Evolutionary conservation across 1,140 invertebrate genomes (phyloP), one percentile per base, ranked within the genome.

Genomic region (Drosophila persimilis): DNA sequence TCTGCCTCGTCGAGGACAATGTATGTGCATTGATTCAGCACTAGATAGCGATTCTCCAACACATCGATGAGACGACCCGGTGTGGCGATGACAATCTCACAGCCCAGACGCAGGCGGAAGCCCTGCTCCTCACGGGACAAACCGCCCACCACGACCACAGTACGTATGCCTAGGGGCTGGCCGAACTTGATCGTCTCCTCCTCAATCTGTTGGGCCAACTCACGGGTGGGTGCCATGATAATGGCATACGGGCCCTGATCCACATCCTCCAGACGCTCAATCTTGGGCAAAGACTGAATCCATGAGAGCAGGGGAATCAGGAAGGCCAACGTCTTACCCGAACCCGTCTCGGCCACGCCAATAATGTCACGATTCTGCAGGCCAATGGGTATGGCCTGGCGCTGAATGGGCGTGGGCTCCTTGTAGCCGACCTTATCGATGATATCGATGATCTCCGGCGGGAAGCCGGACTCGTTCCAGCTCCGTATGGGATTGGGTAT

Each of bases 1-100:
- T 99, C 98, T 48, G 98, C 98, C 93, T 98, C 97, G 89, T 98
- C 97, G 50, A 98, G 92, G n/a, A 98, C 97, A 75, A 97, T 97
- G 89, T 97, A 97, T 48, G 96, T 97, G 91, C 99, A 99, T 88
- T 99, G 97, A 92, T 96, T 97, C 0, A 99, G 92, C 7, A 99
- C 98, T 54, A 99, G 93, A 91, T 99, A 99, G 72, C 98, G 94
- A 92, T 99, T 99, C 92, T 99, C 99, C 50, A 99, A 92, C 0
- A 99, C 98, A 93, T 99, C 99, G 77, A 99, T 99, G 7, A 99
- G 94, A 95, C 99, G 97, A 93, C 99, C 99, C 50, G 99, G 99
- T 1, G 99, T 99, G 24, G 99, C 99, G 91, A 99, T 99, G n/a
- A 99, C 98, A 90, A 99, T 99, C 96, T 99, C 99, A 92, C 99